Conservation (phyloP, 1,140 invertebrate genomes). For the Cydia splendana region DNA sequence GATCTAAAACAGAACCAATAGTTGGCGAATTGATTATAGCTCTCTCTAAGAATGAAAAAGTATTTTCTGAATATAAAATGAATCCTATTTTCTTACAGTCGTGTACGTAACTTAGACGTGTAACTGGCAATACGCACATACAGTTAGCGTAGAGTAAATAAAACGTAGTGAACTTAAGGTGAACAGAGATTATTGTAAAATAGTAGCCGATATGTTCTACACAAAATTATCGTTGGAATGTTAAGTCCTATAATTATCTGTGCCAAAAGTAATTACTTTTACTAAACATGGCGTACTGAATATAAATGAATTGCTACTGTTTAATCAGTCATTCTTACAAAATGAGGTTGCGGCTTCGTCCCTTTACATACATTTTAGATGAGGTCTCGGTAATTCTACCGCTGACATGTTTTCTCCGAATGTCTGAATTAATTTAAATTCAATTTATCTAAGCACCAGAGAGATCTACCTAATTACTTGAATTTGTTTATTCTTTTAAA, state of each 20-base stretch:
- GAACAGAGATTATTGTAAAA: constrained; percentile 36
- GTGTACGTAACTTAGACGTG: constrained; percentile 65
- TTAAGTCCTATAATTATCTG: constrained; percentile 47
- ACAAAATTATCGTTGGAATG: constrained; percentile 34
- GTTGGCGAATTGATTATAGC: constrained; percentile 65
- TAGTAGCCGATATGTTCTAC: constrained; percentile 35
- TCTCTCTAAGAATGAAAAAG: constrained; percentile 63
- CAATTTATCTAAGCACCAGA: not conserved
- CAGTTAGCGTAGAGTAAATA: constrained; percentile 55
- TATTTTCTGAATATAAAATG: constrained; percentile 76
- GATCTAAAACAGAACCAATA: constrained; percentile 66
- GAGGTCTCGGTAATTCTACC: not conserved
- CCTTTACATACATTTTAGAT: not conserved
- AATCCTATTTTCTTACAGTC: constrained; percentile 76
- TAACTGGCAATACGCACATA: constrained; percentile 73
- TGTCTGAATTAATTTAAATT: not conserved
- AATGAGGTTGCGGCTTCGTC: not conserved
- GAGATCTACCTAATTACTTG: not conserved
- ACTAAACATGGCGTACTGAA: constrained; percentile 36
- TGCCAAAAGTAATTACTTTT: constrained; percentile 63
- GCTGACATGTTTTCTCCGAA: not conserved
- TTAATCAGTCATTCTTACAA: not conserved
- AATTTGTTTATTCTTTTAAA: constrained; percentile 37
- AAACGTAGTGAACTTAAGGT: constrained; percentile 45
- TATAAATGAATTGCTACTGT: not conserved